Conservation (phyloP, 92 coral and sea anemone genomes). For the Desmophyllum pertusum region DNA sequence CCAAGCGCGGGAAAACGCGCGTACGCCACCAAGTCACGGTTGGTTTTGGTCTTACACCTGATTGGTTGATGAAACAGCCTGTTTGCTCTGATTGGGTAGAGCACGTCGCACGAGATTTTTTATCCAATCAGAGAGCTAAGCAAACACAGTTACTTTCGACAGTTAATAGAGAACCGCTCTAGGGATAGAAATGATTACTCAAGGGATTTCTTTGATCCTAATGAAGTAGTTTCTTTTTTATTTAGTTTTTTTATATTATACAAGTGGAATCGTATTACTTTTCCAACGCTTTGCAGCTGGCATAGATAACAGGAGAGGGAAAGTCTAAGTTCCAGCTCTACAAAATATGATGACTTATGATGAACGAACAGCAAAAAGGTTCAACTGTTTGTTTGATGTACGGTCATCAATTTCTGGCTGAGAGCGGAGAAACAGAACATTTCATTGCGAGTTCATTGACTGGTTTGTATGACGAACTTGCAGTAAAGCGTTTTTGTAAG, state of each 20-base stretch:
- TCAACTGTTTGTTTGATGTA: conserved; percentile 38
- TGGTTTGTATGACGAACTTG: conserved; percentile 34
- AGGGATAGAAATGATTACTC: neutral
- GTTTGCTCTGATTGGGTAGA: neutral
- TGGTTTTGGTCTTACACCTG: neutral
- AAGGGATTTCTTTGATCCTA: neutral
- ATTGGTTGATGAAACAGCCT: neutral
- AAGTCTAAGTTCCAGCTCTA: neutral
- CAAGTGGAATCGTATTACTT: neutral
- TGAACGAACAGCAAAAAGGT: conserved; percentile 25
- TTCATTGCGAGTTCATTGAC: conserved; percentile 27
- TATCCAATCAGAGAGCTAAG: no score
- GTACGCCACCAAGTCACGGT: neutral
- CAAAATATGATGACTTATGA: conserved; percentile 17
- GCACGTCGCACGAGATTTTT: no score
- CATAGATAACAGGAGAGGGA: neutral
- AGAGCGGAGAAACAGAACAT: conserved; percentile 9
- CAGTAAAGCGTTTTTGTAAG: conserved; percentile 42
- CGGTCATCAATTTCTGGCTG: conserved; percentile 22
- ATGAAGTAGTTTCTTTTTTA: neutral
- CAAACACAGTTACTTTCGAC: neutral
- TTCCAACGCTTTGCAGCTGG: neutral
- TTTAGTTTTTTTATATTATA: neutral
- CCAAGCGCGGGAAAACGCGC: neutral
- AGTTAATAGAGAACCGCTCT: neutral